Evolutionary conservation across 1,140 invertebrate species (phyloP).

Genomic region (Drosophila varians): DNA sequence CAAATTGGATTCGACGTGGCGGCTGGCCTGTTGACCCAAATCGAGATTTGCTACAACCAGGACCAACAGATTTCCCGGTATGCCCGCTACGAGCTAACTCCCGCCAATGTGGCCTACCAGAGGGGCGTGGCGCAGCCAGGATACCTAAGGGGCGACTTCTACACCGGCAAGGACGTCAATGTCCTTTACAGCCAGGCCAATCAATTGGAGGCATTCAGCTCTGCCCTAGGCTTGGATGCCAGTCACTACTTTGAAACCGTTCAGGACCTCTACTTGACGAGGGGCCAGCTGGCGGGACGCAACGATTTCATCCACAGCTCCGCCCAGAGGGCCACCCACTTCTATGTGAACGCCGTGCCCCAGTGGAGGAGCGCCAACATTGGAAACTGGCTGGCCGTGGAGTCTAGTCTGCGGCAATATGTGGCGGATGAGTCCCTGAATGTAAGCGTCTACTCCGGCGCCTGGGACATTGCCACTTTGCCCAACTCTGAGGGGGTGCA

Average conservation of each 20-base stretch:
- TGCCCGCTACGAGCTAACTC: constrained; percentile 53
- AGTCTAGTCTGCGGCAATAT: constrained; percentile 83
- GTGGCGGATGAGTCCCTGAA: constrained; percentile 70
- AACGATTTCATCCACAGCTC: constrained; percentile 86
- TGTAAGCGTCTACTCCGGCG: constrained; percentile 85
- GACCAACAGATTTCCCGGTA: constrained; percentile 55
- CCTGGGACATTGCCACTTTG: constrained; percentile 84
- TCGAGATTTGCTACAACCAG: constrained; percentile 66
- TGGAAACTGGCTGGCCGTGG: constrained; percentile 86
- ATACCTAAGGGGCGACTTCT: constrained; percentile 62
- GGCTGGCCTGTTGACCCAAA: constrained; percentile 51
- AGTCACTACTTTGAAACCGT: constrained; percentile 73
- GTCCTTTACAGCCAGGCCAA: constrained; percentile 50
- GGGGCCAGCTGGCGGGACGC: constrained; percentile 87
- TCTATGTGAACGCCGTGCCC: constrained; percentile 87
- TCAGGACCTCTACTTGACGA: constrained; percentile 83
- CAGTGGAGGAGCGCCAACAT: constrained; percentile 87
- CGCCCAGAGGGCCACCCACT: constrained; percentile 87
- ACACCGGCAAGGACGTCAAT: constrained; percentile 61
- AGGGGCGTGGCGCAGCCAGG: constrained; percentile 62
- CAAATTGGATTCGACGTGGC: constrained; percentile 69
- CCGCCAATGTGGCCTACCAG: constrained; percentile 64
- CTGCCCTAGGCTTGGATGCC: constrained; percentile 45
- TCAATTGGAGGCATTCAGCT: constrained; percentile 44
- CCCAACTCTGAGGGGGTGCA: constrained; percentile 81